Conservation (phyloP, 1,140 invertebrate species). For the Anastrepha ludens region DNA sequence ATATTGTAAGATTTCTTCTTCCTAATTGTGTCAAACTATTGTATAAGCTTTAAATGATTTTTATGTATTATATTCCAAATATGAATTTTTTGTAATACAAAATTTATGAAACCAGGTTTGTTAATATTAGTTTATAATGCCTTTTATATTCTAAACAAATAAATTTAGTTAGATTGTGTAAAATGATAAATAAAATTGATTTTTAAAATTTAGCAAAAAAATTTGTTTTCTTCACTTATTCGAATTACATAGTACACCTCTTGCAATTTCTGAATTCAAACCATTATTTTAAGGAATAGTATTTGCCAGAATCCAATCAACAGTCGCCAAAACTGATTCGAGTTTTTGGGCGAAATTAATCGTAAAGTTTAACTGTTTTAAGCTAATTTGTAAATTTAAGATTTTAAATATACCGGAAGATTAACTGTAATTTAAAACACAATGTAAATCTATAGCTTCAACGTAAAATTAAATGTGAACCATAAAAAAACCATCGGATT, state of each 20-base stretch:
- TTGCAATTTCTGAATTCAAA: not conserved
- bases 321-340: slow-evolving; percentile 3
- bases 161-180: slow-evolving; percentile 28
- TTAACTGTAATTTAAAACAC: not conserved
- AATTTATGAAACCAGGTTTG: slow-evolving; percentile 14
- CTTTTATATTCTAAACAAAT: not conserved
- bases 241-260: not conserved
- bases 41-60: slow-evolving; percentile 26
- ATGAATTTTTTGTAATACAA: not conserved
- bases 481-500: not conserved
- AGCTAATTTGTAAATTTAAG: slow-evolving; percentile 23
- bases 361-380: not conserved
- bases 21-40: not conserved
- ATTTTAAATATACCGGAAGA: not conserved
- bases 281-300: slow-evolving; percentile 20
- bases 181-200: slow-evolving; percentile 38
- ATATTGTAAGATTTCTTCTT: not conserved
- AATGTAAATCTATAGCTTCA: not conserved
- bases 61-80: slow-evolving; percentile 32
- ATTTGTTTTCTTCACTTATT: slow-evolving; percentile 24
- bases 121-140: slow-evolving; percentile 18
- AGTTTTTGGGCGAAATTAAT: slow-evolving; percentile 38
- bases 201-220: slow-evolving; percentile 37
- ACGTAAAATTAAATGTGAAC: slow-evolving; percentile 36
- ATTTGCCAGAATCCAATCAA: slow-evolving; percentile 49